These are phyloP conservation scores for Agrotis segetum DNA, from an alignment of 2,888 invertebrate species.

Conservation along the genomic window DNA sequence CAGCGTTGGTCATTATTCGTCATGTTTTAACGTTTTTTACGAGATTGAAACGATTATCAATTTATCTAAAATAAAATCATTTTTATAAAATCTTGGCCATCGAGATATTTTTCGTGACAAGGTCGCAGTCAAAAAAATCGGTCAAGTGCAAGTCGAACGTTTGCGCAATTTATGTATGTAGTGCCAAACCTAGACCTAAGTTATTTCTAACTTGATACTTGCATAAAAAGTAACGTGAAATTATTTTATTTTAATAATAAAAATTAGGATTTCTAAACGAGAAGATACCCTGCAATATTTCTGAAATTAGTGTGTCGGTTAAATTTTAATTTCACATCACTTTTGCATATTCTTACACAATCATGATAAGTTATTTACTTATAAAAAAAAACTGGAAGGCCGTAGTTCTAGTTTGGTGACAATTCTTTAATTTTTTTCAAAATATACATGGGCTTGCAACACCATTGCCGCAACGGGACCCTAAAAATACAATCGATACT, in stretches of 20 bases:
- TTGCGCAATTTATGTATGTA: constrained; percentile 30
- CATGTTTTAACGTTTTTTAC: constrained; percentile 26
- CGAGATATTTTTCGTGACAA: constrained; percentile 54
- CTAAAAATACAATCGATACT: constrained; percentile 2
- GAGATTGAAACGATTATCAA: constrained; percentile 29
- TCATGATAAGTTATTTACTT: too few species aligned
- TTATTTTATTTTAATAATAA: too few species aligned
- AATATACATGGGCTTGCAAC: not conserved
- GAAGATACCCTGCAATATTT: not conserved
- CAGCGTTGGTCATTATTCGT: constrained; percentile 46
- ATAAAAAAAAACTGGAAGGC: not conserved
- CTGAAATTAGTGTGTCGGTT: too few species aligned
- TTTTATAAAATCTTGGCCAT: constrained; percentile 61
- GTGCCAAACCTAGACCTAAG: constrained; percentile 6
- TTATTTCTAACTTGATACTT: not conserved
- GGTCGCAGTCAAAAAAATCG: constrained; percentile 33
- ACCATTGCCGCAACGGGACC: not conserved
- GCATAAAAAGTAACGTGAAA: not conserved
- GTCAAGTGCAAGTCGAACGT: constrained; percentile 40
- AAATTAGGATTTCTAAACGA: too few species aligned
- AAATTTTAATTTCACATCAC: too few species aligned
- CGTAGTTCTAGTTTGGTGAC: not conserved
- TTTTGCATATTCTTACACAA: too few species aligned
- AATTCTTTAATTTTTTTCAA: not conserved
- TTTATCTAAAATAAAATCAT: constrained; percentile 62